Base-by-base conservation (phyloP, 2,888 invertebrate species). In the Acleris emargana region DNA sequence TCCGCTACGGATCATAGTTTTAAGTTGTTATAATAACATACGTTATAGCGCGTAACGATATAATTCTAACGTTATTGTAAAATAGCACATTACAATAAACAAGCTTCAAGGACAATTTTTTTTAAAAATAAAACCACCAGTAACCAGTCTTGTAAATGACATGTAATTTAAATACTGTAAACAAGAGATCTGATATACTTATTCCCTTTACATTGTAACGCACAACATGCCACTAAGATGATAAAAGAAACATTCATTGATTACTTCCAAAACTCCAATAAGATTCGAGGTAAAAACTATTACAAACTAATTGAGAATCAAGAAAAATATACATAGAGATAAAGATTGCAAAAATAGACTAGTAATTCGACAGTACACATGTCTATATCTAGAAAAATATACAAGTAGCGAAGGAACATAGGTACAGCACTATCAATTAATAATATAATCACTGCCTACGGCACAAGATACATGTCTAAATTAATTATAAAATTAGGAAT, bases 101-200 rank as follows among this genome's bases (percentile, higher is more conserved):
- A 22, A 22, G 22, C 22, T 22, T 22, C 22, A 22, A 22, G 22
- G 22, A 22, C 22, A 22, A 22, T 3, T 22, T 22, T 3, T 22
- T 22, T 22, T 22, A 95, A 95, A 59, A 96, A 96, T 93, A 95
- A 96, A 87, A 94, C 95, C 68, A 81, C 71, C 68, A 62, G 38
- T 74, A 82, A 81, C 84, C 87, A 88, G 87, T 90, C 88, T 89
- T 91, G 88, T 89, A 91, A 91, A 91, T 89, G 88, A 91, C 90
- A 84, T 91, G 85, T 91, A 89, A 90, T 91, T 89, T 85, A 88
- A 91, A 91, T 90, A 91, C 91, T 91, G 92, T 87, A 90, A 89
- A 90, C 86, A 87, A 91, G 91, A 91, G 91, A 91, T 92, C 91
- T 84, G 83, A 82, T 83, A 84, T 81, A 45, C 45, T 45, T 45